Conservation (phyloP, 2,797 vertebrate genomes). For the Spea hammondii region DNA sequence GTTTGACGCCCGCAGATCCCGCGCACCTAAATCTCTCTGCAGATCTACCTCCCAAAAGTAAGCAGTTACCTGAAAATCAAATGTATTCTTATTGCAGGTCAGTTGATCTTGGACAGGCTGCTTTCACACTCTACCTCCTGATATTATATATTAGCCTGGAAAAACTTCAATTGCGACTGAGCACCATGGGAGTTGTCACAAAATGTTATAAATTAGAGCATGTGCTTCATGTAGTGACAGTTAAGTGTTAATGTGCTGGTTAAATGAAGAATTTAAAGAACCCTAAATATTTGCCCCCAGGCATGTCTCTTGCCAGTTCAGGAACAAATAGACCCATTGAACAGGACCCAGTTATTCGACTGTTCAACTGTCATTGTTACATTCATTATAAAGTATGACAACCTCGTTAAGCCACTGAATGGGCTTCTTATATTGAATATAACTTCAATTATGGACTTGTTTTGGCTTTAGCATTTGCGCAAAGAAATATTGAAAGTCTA, state of each 20-base stretch:
- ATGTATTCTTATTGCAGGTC: background rate
- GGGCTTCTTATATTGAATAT: slow-evolving; percentile 28
- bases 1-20: slow-evolving; percentile 75
- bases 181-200: too few species aligned
- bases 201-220: background rate
- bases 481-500: slow-evolving; percentile 24
- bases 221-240: background rate
- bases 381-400: slow-evolving; percentile 47
- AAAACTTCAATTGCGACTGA: too few species aligned
- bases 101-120: too few species aligned
- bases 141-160: too few species aligned
- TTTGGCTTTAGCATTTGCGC: slow-evolving; percentile 7
- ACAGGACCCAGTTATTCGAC: background rate
- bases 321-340: slow-evolving; percentile 41
- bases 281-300: slow-evolving; percentile 43
- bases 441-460: background rate
- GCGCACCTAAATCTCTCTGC: slow-evolving; percentile 74
- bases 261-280: slow-evolving; percentile 42
- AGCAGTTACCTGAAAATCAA: slow-evolving; percentile 48
- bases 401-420: slow-evolving; percentile 20
- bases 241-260: slow-evolving; percentile 4
- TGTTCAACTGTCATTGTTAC: slow-evolving; percentile 26
- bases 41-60: slow-evolving; percentile 80
- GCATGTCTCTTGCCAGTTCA: slow-evolving; percentile 18
- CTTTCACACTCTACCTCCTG: too few species aligned